These are phyloP conservation scores for Perca flavescens DNA, from an alignment of 2,113 vertebrate genomes.

Conservation along the genomic window DNA sequence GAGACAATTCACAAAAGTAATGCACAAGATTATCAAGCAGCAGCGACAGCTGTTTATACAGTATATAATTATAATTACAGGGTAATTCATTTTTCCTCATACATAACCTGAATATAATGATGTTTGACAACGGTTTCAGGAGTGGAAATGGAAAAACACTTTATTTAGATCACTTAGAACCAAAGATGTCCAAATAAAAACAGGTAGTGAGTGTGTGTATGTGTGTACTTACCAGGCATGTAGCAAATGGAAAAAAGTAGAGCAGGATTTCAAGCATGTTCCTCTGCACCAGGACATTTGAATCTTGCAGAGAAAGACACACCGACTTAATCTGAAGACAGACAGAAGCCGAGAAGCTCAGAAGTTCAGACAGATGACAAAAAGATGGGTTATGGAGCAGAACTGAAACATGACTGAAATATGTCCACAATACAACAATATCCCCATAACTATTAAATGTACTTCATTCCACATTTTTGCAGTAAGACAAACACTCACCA, in stretches of 20 bases:
- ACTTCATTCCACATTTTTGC: neutral
- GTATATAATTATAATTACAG: neutral
- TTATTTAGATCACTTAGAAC: neutral
- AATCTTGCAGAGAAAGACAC: conserved; percentile 91
- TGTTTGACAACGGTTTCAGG: neutral
- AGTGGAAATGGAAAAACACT: neutral
- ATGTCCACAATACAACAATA: neutral
- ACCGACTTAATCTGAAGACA: conserved; percentile 88
- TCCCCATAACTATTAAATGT: neutral
- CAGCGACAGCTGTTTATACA: neutral
- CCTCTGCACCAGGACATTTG: conserved; percentile 95
- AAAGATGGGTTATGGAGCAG: neutral
- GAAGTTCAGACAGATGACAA: neutral
- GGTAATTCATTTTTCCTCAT: neutral
- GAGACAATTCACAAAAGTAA: neutral
- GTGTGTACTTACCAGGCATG: conserved; percentile 87
- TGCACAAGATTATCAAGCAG: neutral
- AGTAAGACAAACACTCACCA: conserved; percentile 83
- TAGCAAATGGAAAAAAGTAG: conserved; percentile 93
- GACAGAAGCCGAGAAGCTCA: neutral
- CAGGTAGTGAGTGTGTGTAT: neutral
- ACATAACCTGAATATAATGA: neutral
- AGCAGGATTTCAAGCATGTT: conserved; percentile 95
- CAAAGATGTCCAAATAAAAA: conserved; percentile 1
- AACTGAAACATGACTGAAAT: neutral